Evolutionary conservation across 2,113 vertebrate species (phyloP).

Genomic region (Ctenomys sociabilis): DNA sequence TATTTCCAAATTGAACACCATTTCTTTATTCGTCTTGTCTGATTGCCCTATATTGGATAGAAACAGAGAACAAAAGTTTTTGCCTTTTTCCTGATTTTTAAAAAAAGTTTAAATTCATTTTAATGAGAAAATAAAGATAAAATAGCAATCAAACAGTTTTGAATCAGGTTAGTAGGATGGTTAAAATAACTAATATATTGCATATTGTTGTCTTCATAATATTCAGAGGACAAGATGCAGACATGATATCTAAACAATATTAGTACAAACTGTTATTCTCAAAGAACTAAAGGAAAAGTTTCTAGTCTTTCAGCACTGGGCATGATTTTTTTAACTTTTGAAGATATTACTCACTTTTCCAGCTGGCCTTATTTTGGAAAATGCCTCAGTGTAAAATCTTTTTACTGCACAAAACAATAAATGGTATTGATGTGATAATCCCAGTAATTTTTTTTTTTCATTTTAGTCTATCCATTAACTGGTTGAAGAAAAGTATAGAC

Average conservation of each 20-base stretch:
- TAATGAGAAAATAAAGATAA: too few relatives aligned
- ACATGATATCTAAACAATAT: too few relatives aligned
- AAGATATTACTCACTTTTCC: neutral
- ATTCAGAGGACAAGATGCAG: too few relatives aligned
- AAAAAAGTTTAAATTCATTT: too few relatives aligned
- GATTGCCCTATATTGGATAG: neutral
- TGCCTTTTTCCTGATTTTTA: neutral
- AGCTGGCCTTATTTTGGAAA: neutral
- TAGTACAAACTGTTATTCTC: too few relatives aligned
- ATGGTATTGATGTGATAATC: neutral
- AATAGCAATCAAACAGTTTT: too few relatives aligned
- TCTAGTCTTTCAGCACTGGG: neutral
- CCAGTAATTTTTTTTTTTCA: slow-evolving; percentile 23
- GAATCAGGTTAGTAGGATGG: too few relatives aligned
- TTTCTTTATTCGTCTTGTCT: neutral
- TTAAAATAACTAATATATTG: too few relatives aligned
- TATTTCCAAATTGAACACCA: neutral
- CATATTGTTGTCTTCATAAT: too few relatives aligned
- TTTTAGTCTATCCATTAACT: neutral
- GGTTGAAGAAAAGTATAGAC: neutral
- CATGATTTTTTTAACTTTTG: neutral
- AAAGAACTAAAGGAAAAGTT: neutral
- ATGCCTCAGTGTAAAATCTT: neutral
- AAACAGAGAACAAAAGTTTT: neutral
- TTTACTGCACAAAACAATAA: neutral